phyloP scores from a whole-genome alignment of 2,888 invertebrate genomes.

The Pristionchus arcanus region DNA sequence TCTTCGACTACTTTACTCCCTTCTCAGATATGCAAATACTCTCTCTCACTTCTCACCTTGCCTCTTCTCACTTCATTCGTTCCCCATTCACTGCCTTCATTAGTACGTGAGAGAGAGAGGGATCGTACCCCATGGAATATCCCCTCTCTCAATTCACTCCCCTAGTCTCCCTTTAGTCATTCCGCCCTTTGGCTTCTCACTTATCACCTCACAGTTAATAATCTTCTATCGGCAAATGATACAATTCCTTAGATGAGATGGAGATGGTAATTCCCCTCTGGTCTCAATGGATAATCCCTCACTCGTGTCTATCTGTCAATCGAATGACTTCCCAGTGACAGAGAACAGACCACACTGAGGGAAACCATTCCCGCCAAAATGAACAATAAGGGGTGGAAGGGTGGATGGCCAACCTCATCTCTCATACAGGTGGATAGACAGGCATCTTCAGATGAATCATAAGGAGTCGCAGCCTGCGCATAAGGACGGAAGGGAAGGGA shows the following conservation, averaged over 20 bases:
- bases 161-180: neutral
- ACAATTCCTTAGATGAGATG: neutral
- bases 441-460: slow-evolving; percentile 75
- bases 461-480: slow-evolving; percentile 73
- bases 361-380: neutral
- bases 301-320: neutral
- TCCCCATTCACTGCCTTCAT: slow-evolving; percentile 13
- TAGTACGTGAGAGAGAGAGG: slow-evolving; percentile 18
- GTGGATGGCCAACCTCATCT: slow-evolving; percentile 59
- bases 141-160: neutral
- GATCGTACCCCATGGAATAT: neutral
- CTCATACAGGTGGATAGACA: slow-evolving; percentile 76
- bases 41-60: slow-evolving; percentile 15
- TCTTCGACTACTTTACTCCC: neutral
- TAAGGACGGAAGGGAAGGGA: slow-evolving; percentile 72
- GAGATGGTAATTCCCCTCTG: neutral
- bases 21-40: neutral
- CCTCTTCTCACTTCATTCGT: slow-evolving; percentile 25
- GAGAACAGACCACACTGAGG: neutral
- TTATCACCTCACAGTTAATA: neutral
- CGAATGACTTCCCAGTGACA: neutral
- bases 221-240: neutral
- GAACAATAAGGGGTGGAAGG: too few species aligned
- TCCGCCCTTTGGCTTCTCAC: neutral
- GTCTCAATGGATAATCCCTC: neutral